Conservation (phyloP, 2,113 vertebrate genomes). For the Microtus pennsylvanicus region DNA sequence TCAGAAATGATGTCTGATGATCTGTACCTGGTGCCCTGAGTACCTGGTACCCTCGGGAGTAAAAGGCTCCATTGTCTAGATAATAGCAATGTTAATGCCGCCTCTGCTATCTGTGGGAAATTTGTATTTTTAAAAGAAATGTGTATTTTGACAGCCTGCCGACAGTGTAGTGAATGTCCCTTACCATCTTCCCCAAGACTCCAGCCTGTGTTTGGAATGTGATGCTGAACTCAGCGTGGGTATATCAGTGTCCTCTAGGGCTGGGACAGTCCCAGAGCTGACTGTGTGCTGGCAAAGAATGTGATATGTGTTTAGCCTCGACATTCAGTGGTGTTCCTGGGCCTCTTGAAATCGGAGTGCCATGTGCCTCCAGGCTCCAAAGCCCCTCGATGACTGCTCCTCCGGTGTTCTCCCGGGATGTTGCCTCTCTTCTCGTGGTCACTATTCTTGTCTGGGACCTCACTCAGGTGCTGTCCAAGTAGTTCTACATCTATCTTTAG, state of each 20-base stretch:
- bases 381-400: not conserved
- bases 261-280: not conserved
- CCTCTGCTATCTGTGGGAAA: slow-evolving; percentile 34
- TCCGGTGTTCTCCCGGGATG: not conserved
- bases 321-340: not conserved
- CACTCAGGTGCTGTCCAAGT: not conserved
- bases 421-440: not conserved
- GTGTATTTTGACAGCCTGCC: slow-evolving; percentile 41
- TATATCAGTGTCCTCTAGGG: slow-evolving; percentile 13
- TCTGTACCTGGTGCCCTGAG: not conserved
- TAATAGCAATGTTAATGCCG: slow-evolving; percentile 24
- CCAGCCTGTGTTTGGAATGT: not conserved
- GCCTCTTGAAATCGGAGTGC: not conserved
- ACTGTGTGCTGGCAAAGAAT: slow-evolving; percentile 42
- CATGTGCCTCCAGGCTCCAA: not conserved
- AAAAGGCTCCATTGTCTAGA: not conserved
- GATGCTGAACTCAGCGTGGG: slow-evolving; percentile 28
- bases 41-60: not conserved
- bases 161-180: not conserved
- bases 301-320: not conserved
- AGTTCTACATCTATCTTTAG: not conserved
- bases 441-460: not conserved
- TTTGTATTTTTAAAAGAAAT: slow-evolving; percentile 52
- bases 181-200: slow-evolving; percentile 43
- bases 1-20: not conserved